These are phyloP conservation scores for Cheilinus undulatus DNA, from an alignment of 2,113 vertebrate species.

Conservation along the genomic window DNA sequence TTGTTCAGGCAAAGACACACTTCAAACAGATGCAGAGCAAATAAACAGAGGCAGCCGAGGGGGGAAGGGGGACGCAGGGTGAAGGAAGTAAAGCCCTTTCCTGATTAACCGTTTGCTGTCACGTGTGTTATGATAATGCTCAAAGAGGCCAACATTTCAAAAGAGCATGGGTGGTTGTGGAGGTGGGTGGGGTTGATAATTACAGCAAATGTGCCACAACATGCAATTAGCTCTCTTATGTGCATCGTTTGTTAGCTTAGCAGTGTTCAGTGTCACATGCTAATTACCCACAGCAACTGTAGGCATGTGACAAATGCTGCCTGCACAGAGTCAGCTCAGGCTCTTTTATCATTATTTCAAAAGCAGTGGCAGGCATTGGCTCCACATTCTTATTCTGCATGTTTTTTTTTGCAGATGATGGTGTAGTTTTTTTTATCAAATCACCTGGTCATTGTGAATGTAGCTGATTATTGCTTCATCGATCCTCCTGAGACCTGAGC, in stretches of 20 bases:
- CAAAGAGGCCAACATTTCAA: slow-evolving; percentile 72
- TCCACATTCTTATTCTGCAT: neutral
- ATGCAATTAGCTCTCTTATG: slow-evolving; percentile 55
- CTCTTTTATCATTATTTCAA: slow-evolving; percentile 54
- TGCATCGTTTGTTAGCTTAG: slow-evolving; percentile 66
- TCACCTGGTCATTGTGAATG: neutral
- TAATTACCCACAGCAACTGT: slow-evolving; percentile 65
- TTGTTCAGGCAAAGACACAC: slow-evolving; percentile 47
- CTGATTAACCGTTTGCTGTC: slow-evolving; percentile 76
- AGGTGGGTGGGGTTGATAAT: slow-evolving; percentile 57
- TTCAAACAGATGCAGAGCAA: slow-evolving; percentile 72
- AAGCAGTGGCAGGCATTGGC: slow-evolving; percentile 18
- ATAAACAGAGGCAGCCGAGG: slow-evolving; percentile 64
- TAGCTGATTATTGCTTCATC: too few relatives aligned
- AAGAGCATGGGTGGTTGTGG: slow-evolving; percentile 41
- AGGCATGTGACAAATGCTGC: slow-evolving; percentile 58
- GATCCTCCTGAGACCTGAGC: too few relatives aligned
- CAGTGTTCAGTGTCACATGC: slow-evolving; percentile 56
- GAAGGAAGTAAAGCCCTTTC: slow-evolving; percentile 66
- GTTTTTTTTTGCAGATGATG: slow-evolving; percentile 25
- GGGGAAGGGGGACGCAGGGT: slow-evolving; percentile 21
- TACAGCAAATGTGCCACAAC: slow-evolving; percentile 62
- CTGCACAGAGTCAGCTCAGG: slow-evolving; percentile 31
- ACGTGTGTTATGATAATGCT: slow-evolving; percentile 64
- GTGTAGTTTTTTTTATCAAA: slow-evolving; percentile 10